These are phyloP conservation scores for Macrostomum cliftonense DNA, from an alignment of 2,888 invertebrate species.

Conservation along the genomic window DNA sequence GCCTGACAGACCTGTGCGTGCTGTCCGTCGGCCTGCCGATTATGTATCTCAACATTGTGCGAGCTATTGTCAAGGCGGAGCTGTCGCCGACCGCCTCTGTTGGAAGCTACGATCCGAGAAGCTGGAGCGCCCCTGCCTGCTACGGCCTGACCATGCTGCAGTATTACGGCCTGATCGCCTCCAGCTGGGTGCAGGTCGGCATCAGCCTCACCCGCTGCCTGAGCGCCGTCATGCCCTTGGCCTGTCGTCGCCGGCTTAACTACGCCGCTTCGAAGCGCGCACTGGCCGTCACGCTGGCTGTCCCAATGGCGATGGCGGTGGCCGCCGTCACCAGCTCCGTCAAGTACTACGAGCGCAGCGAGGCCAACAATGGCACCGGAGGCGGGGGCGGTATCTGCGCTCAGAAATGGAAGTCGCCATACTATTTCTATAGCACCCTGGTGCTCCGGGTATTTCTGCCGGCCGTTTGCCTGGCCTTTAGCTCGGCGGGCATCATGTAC, in stretches of 20 bases:
- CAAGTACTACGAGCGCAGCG: not conserved
- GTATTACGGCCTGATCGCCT: conserved; percentile 7
- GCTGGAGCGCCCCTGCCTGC: conserved; percentile 5
- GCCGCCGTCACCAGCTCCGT: not conserved
- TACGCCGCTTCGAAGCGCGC: conserved; percentile 2
- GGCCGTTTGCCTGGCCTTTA: conserved; percentile 3
- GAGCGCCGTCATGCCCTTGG: conserved; percentile 3
- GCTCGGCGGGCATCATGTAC: conserved; percentile 4
- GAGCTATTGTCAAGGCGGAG: not conserved
- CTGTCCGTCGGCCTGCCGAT: conserved; percentile 7
- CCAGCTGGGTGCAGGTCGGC: conserved; percentile 9
- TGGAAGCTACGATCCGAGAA: not conserved
- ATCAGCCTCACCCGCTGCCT: conserved; percentile 5
- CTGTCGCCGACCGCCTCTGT: not conserved
- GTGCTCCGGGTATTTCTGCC: conserved; percentile 7
- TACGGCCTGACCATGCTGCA: conserved; percentile 7
- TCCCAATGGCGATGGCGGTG: conserved; percentile 1
- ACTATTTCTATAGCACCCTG: conserved; percentile 7
- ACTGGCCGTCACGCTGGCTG: not conserved
- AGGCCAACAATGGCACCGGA: too few species aligned
- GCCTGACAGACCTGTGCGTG: conserved; percentile 8
- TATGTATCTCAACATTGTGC: conserved; percentile 1
- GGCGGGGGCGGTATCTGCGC: not conserved
- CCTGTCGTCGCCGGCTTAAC: not conserved
- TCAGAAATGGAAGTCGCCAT: conserved; percentile 2